These are phyloP conservation scores for Neoseiulus cucumeris DNA, from an alignment of 1,140 invertebrate genomes.

Conservation along the genomic window DNA sequence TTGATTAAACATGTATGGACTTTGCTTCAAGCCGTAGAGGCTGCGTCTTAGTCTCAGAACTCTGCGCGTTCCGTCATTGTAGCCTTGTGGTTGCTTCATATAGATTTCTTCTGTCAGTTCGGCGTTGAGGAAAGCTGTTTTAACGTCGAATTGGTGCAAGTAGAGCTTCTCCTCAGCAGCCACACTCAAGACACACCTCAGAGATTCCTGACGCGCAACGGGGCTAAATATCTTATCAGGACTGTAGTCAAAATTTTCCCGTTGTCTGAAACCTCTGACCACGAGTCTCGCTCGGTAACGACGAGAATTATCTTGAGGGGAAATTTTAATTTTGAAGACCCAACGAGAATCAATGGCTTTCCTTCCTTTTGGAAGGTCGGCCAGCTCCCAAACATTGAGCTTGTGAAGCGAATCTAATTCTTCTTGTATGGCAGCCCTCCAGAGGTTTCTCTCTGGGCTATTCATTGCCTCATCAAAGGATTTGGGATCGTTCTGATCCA, in stretches of 20 bases:
- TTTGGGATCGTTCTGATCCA: no score
- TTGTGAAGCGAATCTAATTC: neutral
- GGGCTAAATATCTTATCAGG: neutral
- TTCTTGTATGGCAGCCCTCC: neutral
- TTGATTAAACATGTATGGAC: no score
- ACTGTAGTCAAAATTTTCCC: neutral
- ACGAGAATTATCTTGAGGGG: neutral
- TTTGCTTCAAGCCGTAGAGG: no score
- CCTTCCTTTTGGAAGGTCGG: neutral
- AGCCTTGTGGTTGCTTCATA: neutral
- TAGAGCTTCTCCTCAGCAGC: neutral
- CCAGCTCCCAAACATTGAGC: neutral
- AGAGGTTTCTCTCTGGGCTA: neutral
- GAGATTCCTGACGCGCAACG: neutral
- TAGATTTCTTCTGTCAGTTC: neutral
- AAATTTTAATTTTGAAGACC: neutral
- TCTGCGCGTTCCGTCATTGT: neutral
- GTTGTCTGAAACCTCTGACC: neutral
- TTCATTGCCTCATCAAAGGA: neutral
- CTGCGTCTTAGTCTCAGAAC: neutral
- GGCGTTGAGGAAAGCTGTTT: neutral
- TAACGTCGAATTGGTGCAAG: no score
- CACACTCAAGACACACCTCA: neutral
- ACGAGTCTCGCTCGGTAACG: neutral
- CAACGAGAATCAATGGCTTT: neutral